Conservation (phyloP, 1,140 invertebrate genomes). For the Heliothis subflexa region DNA sequence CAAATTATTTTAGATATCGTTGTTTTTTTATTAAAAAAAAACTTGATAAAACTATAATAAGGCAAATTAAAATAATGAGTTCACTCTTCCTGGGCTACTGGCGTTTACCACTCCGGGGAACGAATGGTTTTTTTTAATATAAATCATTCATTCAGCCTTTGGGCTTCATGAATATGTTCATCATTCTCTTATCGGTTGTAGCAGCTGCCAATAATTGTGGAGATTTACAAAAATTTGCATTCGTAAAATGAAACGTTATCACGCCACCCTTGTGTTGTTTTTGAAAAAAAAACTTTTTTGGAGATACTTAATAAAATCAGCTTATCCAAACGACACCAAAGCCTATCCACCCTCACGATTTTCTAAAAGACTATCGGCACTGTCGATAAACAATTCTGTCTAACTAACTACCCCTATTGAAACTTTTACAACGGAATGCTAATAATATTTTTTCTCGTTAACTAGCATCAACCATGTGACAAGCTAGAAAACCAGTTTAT, state of each 20-base stretch:
- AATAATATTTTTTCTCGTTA: too few species aligned
- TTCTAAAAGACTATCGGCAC: too few species aligned
- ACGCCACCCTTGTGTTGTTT: constrained; percentile 52
- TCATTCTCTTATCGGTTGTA: constrained; percentile 55
- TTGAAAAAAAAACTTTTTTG: not conserved
- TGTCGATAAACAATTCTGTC: too few species aligned
- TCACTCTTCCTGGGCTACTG: constrained; percentile 35
- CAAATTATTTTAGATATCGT: constrained; percentile 7
- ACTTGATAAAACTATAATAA: constrained; percentile 23
- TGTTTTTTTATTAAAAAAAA: constrained; percentile 41
- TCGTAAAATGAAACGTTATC: constrained; percentile 54
- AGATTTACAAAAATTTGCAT: constrained; percentile 66
- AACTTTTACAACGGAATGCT: too few species aligned
- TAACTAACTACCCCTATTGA: too few species aligned
- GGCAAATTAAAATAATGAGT: constrained; percentile 42
- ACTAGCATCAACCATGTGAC: too few species aligned
- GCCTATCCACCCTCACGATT: too few species aligned
- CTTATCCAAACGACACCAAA: too few species aligned
- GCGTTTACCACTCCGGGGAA: constrained; percentile 37
- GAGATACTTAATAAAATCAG: too few species aligned
- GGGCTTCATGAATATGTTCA: constrained; percentile 60
- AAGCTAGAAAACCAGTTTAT: too few species aligned
- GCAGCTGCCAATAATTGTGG: constrained; percentile 64
- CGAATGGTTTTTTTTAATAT: constrained; percentile 27
- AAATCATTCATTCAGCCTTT: constrained; percentile 31